These are phyloP conservation scores for Bolborhynchus lineola DNA, from an alignment of 2,113 vertebrate genomes.

Conservation along the genomic window DNA sequence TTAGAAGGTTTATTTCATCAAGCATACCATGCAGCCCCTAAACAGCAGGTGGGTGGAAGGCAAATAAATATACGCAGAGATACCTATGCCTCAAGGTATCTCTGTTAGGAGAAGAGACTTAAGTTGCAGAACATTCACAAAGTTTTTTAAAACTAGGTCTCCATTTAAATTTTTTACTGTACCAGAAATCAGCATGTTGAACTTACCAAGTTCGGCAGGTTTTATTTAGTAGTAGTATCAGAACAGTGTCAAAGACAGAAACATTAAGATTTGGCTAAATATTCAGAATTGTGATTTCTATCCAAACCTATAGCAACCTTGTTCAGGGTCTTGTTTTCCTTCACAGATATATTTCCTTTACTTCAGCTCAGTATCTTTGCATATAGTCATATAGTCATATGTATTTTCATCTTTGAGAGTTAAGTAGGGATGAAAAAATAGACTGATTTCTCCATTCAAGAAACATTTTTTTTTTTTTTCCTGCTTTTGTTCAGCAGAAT, in stretches of 20 bases:
- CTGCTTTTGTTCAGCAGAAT: neutral
- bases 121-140: neutral
- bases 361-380: neutral
- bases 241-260: neutral
- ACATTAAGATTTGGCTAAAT: neutral
- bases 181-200: neutral
- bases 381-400: neutral
- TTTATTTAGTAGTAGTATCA: neutral
- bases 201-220: neutral
- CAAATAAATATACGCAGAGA: neutral
- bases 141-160: neutral
- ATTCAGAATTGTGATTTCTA: neutral
- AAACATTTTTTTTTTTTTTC: neutral
- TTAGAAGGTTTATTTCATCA: neutral
- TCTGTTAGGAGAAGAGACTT: neutral
- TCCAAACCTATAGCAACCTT: neutral
- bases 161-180: neutral
- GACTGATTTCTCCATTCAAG: neutral
- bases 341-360: neutral
- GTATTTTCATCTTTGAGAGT: neutral
- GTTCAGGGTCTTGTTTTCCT: neutral
- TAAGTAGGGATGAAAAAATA: neutral
- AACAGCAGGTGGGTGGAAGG: neutral
- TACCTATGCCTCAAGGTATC: neutral
- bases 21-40: neutral